These are phyloP conservation scores for Laupala kohalensis DNA, from an alignment of 1,140 invertebrate genomes.

Conservation along the genomic window DNA sequence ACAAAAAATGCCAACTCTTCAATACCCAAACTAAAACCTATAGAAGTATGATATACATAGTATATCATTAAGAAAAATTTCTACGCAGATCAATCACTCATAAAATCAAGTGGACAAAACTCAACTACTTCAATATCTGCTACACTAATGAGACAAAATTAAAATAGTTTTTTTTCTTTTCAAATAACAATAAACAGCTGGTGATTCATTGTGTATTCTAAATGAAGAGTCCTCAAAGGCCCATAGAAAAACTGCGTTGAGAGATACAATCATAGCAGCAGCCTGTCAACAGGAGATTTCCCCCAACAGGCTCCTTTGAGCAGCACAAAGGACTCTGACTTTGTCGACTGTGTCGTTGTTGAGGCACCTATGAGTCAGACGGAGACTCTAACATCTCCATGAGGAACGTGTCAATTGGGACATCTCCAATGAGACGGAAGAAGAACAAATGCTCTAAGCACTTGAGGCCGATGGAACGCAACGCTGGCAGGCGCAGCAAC, in stretches of 20 bases:
- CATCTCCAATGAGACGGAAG: constrained; percentile 78
- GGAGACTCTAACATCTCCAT: constrained; percentile 54
- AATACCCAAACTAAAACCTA: too few species aligned
- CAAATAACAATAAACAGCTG: not conserved
- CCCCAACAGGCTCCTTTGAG: not conserved
- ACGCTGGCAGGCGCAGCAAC: constrained; percentile 78
- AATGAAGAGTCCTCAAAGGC: not conserved
- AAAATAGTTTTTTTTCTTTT: not conserved
- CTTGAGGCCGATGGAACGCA: constrained; percentile 90
- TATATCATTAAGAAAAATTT: not conserved
- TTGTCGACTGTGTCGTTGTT: not conserved
- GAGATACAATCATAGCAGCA: not conserved
- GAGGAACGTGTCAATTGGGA: constrained; percentile 53
- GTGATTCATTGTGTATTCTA: not conserved
- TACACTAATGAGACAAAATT: not conserved
- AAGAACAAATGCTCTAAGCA: constrained; percentile 93
- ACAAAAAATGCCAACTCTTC: too few species aligned
- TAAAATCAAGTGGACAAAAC: not conserved
- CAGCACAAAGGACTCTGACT: too few species aligned
- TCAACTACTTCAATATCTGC: too few species aligned
- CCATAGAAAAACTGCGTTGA: not conserved
- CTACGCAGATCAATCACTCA: not conserved
- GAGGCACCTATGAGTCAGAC: constrained; percentile 27
- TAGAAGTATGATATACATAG: not conserved
- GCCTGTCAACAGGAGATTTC: not conserved